phyloP scores from a whole-genome alignment of 2,888 invertebrate genomes.

The Alsophila aescularia region DNA sequence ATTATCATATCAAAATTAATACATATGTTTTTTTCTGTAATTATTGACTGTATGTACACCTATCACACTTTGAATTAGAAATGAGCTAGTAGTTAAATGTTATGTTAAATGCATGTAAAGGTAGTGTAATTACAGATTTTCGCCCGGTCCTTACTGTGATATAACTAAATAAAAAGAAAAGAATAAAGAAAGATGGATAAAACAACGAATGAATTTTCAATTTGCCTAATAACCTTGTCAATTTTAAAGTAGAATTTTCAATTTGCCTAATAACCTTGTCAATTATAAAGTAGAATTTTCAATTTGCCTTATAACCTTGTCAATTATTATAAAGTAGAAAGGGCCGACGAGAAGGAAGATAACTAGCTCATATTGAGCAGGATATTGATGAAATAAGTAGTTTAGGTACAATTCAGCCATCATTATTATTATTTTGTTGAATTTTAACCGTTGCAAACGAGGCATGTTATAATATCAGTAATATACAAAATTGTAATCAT shows the following conservation, averaged over 20 bases:
- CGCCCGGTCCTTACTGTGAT: slow-evolving; percentile 83
- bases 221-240: slow-evolving; percentile 66
- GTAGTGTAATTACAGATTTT: slow-evolving; percentile 81
- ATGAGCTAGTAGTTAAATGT: slow-evolving; percentile 72
- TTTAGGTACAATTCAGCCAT: slow-evolving; percentile 76
- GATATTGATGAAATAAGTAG: slow-evolving; percentile 75
- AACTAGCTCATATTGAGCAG: slow-evolving; percentile 84
- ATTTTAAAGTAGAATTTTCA: slow-evolving; percentile 63
- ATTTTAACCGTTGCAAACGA: slow-evolving; percentile 63
- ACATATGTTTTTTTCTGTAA: slow-evolving; percentile 72
- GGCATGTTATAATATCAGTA: slow-evolving; percentile 62
- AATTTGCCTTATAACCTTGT: slow-evolving; percentile 65
- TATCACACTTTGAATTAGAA: slow-evolving; percentile 55
- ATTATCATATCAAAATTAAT: slow-evolving; percentile 48
- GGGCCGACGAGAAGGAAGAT: slow-evolving; percentile 77
- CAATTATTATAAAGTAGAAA: slow-evolving; percentile 65
- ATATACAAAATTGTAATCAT: slow-evolving; percentile 71
- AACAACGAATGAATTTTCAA: slow-evolving; percentile 60
- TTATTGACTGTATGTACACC: slow-evolving; percentile 62
- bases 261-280: slow-evolving; percentile 66
- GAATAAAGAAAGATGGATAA: slow-evolving; percentile 59
- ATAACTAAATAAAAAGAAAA: slow-evolving; percentile 61
- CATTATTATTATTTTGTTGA: slow-evolving; percentile 60
- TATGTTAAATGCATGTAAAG: slow-evolving; percentile 78
- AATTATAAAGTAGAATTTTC: slow-evolving; percentile 64